phyloP scores from a whole-genome alignment of 92 coral and sea anemone species.

The Meandrina meandrites region DNA sequence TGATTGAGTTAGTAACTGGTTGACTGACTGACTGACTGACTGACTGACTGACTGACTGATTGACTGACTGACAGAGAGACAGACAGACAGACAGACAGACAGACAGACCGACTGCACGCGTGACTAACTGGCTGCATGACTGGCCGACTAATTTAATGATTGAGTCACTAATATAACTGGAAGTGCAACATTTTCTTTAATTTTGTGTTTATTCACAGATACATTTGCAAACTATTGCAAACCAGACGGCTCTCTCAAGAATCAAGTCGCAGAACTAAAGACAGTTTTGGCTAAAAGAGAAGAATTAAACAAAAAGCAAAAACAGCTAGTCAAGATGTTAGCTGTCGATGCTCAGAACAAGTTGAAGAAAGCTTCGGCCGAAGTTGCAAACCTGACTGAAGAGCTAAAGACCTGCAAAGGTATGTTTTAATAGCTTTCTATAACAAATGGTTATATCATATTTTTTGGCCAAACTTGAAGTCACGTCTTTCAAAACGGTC shows the following conservation, averaged over 20 bases:
- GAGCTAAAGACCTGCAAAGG: slow-evolving; percentile 6
- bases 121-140: too few relatives aligned
- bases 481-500: too few relatives aligned
- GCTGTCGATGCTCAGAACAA: neutral
- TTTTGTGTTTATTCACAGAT: neutral
- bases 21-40: neutral
- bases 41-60: neutral
- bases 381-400: neutral
- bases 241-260: neutral
- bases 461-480: too few relatives aligned
- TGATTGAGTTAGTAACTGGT: too few relatives aligned
- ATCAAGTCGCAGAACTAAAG: slow-evolving; percentile 5
- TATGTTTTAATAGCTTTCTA: neutral
- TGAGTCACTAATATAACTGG: neutral
- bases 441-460: neutral
- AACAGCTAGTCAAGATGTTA: neutral
- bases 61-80: neutral
- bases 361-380: neutral
- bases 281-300: neutral
- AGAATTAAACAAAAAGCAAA: neutral
- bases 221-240: neutral
- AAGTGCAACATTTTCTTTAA: neutral
- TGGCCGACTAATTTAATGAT: too few relatives aligned
- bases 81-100: too few relatives aligned
- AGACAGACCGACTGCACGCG: too few relatives aligned